These are phyloP conservation scores for Aphelocoma coerulescens DNA, from an alignment of 2,113 vertebrate species.

Conservation along the genomic window DNA sequence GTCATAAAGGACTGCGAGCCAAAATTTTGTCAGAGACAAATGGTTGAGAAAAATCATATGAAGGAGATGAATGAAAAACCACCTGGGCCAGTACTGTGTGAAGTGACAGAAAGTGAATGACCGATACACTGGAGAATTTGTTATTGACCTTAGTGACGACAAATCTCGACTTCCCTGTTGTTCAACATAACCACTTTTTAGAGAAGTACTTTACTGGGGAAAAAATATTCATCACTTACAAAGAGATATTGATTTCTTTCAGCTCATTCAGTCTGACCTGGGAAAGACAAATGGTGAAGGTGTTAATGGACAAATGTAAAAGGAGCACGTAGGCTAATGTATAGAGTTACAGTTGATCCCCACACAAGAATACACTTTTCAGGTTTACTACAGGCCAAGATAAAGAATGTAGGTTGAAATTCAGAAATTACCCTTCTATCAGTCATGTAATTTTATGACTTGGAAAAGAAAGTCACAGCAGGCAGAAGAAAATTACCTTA, in stretches of 20 bases:
- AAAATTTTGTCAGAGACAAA: not conserved
- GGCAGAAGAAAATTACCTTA: slow-evolving; percentile 11
- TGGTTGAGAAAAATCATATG: not conserved
- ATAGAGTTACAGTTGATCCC: not conserved
- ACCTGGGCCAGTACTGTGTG: not conserved
- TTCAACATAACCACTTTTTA: not conserved
- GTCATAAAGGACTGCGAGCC: not conserved
- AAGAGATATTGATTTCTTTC: slow-evolving; percentile 24
- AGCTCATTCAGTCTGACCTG: not conserved
- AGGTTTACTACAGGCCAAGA: not conserved
- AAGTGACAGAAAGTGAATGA: not conserved
- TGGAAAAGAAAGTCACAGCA: slow-evolving; percentile 17
- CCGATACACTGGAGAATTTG: not conserved
- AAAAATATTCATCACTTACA: not conserved
- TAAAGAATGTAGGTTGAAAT: not conserved
- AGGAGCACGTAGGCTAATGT: not conserved
- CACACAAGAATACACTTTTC: not conserved
- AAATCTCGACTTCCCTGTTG: not conserved
- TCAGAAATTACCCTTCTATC: not conserved
- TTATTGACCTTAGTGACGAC: not conserved
- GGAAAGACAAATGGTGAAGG: slow-evolving; percentile 22
- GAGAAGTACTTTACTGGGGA: not conserved
- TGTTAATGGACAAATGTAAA: not conserved
- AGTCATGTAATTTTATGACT: not conserved
- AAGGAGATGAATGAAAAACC: not conserved